Conservation (phyloP, 2,797 vertebrate genomes). For the Sebastes paucispinis region DNA sequence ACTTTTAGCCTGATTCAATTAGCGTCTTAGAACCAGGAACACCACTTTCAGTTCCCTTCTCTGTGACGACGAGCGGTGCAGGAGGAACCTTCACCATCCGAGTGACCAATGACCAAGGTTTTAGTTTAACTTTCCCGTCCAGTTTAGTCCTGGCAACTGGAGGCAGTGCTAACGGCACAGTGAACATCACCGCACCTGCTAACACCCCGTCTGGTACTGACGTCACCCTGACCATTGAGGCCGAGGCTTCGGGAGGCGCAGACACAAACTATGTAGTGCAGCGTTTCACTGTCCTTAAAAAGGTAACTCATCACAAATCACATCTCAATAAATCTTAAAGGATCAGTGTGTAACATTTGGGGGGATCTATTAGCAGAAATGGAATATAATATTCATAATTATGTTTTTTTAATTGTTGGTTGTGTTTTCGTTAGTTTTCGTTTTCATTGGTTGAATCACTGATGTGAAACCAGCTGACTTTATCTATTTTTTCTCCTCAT, state of each 20-base stretch:
- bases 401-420: too few species aligned
- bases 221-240: conserved; percentile 61
- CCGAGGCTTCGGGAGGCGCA: background rate
- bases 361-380: too few species aligned
- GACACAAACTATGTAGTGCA: conserved; percentile 56
- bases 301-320: conserved; percentile 9
- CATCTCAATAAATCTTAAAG: background rate
- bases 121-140: background rate
- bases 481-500: background rate
- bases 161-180: conserved; percentile 15
- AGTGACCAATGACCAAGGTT: conserved; percentile 39
- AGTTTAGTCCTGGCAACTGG: conserved; percentile 15
- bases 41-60: conserved; percentile 40
- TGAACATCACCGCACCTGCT: conserved; percentile 33
- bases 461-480: background rate
- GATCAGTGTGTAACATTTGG: too few species aligned
- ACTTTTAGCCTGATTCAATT: conserved; percentile 21
- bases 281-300: conserved; percentile 1
- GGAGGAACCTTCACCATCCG: conserved; percentile 37
- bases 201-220: conserved; percentile 45
- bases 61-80: background rate
- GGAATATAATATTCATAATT: too few species aligned
- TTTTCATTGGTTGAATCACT: too few species aligned
- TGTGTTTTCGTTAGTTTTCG: too few species aligned
- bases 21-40: conserved; percentile 39